These are phyloP conservation scores for Eupeodes corollae DNA, from an alignment of 1,140 invertebrate genomes.

Conservation along the genomic window DNA sequence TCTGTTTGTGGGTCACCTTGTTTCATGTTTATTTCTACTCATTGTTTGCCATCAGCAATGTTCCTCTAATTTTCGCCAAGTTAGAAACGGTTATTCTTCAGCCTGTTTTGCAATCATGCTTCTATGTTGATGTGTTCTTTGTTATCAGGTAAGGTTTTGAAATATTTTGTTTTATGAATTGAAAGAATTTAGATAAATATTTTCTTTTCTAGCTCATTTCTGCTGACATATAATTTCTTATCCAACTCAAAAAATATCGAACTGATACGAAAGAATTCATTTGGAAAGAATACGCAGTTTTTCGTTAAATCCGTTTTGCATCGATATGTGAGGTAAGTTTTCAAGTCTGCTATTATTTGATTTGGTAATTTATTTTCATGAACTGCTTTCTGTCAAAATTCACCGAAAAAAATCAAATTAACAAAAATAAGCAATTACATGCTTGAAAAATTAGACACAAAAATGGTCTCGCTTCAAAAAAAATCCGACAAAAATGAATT, in stretches of 20 bases:
- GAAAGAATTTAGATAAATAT: not conserved
- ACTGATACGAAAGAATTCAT: constrained; percentile 1
- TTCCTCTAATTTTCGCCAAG: constrained; percentile 10
- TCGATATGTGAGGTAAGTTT: constrained; percentile 11
- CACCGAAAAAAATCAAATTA: too few species aligned
- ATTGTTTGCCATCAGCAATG: constrained; percentile 10
- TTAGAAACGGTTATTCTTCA: constrained; percentile 9
- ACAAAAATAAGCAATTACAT: too few species aligned
- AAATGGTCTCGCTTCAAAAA: too few species aligned
- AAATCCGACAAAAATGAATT: too few species aligned
- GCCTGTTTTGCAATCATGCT: constrained; percentile 10
- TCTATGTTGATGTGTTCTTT: constrained; percentile 15
- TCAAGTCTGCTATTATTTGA: too few species aligned
- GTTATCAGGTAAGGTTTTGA: constrained; percentile 11
- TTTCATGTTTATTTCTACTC: constrained; percentile 16
- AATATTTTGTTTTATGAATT: not conserved
- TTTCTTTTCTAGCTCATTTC: constrained; percentile 8
- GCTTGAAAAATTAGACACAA: too few species aligned
- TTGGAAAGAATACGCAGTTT: constrained; percentile 7
- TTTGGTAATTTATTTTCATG: too few species aligned
- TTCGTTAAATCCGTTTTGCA: constrained; percentile 6
- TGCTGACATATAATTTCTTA: constrained; percentile 12
- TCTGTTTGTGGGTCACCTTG: constrained; percentile 13
- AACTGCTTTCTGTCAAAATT: too few species aligned
- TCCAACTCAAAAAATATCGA: constrained; percentile 3